Base-by-base conservation (phyloP, 2,797 vertebrate genomes). In the Lates japonicus region DNA sequence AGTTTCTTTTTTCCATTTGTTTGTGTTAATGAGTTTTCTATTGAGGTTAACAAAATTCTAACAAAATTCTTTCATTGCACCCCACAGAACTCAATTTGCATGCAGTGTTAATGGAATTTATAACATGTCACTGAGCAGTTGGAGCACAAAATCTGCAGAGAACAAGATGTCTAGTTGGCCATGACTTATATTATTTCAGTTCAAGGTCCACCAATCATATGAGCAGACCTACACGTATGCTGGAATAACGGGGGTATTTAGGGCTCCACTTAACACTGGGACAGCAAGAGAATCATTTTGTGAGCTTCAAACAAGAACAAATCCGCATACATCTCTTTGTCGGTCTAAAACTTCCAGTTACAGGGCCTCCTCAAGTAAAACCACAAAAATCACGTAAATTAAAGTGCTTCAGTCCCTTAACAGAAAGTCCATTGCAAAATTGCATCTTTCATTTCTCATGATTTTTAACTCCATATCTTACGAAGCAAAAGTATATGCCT, bases 341-440 rank as follows among this genome's bases (percentile, higher is more conserved):
- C 29, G 7, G 37, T 51, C 17, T 35, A 4, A 70, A 31, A 51
- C 1, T 10, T 52, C 25, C 13, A 69, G 76, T 70, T 39, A 74
- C n/a, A 62, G 22, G 44, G 54, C 33, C 17, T 44, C 64, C 16
- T 25, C 7, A 16, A 29, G 33, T 62, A 22, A 74, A 73, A 68
- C 41, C 20, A 29, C 25, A 29, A 29, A 29, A 29, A 16, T 63
- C 39, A n/a, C 20, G 48, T 49, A 71, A 51, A n/a, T 62, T 70
- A 44, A 70, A 33, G 54, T 58, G 42, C 11, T 78, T 39, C 25
- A 64, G 60, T 60, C 66, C 17, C 22, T 54, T 58, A 58, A 37
- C 33, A 67, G 20, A 75, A 60, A 74, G 46, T 73, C 42, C 64
- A 60, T 70, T 57, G 13, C 5, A 59, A 58, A 57, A 33, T 54